Evolutionary conservation across 2,113 vertebrate genomes (phyloP), one percentile per base, ranked within the genome.

Genomic region (Cochlearius cochlearius): DNA sequence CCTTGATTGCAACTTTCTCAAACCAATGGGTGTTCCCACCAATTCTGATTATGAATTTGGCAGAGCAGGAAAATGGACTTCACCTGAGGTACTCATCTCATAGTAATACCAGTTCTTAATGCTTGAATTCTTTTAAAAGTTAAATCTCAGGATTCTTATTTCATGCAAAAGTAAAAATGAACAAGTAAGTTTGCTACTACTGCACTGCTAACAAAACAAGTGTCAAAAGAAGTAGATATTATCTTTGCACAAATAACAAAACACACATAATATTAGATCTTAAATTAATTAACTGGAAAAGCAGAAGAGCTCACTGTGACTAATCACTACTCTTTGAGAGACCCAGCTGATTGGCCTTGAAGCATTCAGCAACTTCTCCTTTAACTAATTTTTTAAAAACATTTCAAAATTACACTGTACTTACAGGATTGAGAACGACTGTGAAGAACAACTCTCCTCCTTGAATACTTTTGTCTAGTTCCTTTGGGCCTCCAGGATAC

Each of bases 361-460:
- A 78, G 41, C 23, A 50, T 32, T 59, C 16, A 67, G 30, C 26
- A 72, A 53, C 45, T 74, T 69, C 38, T 73, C 12, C 38, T 39
- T 53, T 19, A 45, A 30, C 11, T 18, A 36, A 5, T 45, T 75
- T 58, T 55, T 43, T 30, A 45, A 60, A 47, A 71, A 7, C 7
- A 45, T 52, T 77, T 92, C 17, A 71, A 91, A 81, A 96, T 64
- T 7, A 39, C 10, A 11, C 49, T 59, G 69, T 85, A 99, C 99
- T 99, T 98, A 99, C 99, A 66, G 99, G 99, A 95, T 99, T 99
- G 77, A 99, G 99, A 50, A 99, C 98, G 73, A 99, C 98, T 5
- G 99, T 99, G 94, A 99, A 99, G 96, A 99, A 99, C 75, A 99
- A 98, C 96, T 99, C 99, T 72, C 99, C 99, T 89, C 99, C 99